phyloP scores from a whole-genome alignment of 1,140 invertebrate species.

The Neodiprion pinetum region DNA sequence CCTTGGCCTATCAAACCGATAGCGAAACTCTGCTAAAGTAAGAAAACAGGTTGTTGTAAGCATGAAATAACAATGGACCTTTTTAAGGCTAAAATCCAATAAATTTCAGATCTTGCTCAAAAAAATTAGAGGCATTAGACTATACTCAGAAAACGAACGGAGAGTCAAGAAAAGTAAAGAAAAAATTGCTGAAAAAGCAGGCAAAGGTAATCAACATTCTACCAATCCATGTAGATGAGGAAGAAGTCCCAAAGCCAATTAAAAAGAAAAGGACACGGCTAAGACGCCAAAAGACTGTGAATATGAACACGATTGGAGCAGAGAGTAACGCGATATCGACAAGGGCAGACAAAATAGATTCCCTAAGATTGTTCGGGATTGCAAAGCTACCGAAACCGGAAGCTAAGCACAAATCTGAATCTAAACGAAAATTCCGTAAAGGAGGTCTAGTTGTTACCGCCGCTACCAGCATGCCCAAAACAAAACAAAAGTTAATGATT shows the following conservation, averaged over 20 bases:
- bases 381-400: constrained; percentile 47
- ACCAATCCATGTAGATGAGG: constrained; percentile 46
- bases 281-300: constrained; percentile 40
- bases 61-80: neutral
- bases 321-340: constrained; percentile 18
- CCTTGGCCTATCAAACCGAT: constrained; percentile 62
- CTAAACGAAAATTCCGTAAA: constrained; percentile 65
- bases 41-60: constrained; percentile 24
- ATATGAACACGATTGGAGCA: constrained; percentile 22
- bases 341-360: constrained; percentile 35
- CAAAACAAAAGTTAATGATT: constrained; percentile 39
- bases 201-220: constrained; percentile 54
- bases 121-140: constrained; percentile 64
- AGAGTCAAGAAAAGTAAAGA: constrained; percentile 58
- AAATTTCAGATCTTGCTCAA: constrained; percentile 61
- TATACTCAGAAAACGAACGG: constrained; percentile 53
- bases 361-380: constrained; percentile 59
- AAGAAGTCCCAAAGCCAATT: constrained; percentile 53
- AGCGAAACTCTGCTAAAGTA: constrained; percentile 64
- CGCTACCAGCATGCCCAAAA: constrained; percentile 48
- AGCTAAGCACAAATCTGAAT: constrained; percentile 47
- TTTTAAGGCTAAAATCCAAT: constrained; percentile 9
- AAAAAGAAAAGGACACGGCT: constrained; percentile 64
- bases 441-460: constrained; percentile 64
- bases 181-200: constrained; percentile 56